These are phyloP conservation scores for Myathropa florea DNA, from an alignment of 2,888 invertebrate genomes.

Conservation along the genomic window DNA sequence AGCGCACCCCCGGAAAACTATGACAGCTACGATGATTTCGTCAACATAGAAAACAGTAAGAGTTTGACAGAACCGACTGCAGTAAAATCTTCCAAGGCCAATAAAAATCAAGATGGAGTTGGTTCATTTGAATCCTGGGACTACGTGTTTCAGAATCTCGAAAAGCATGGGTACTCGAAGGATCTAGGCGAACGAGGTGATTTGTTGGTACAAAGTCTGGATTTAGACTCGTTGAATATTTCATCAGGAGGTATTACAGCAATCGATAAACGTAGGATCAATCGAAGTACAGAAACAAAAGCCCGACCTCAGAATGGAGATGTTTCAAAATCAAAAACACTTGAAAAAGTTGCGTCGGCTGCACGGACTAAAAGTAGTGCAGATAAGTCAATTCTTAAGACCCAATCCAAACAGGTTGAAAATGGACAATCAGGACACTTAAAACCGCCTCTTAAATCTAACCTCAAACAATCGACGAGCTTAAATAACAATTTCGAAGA, in stretches of 20 bases:
- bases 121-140: constrained; percentile 89
- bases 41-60: constrained; percentile 56
- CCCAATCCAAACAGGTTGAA: constrained; percentile 39
- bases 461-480: constrained; percentile 42
- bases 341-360: constrained; percentile 65
- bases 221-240: constrained; percentile 77
- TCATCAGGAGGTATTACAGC: constrained; percentile 33
- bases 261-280: constrained; percentile 71
- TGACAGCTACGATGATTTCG: constrained; percentile 62
- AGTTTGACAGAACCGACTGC: constrained; percentile 34
- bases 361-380: constrained; percentile 34
- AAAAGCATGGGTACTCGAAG: constrained; percentile 86
- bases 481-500: constrained; percentile 56
- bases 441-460: constrained; percentile 50
- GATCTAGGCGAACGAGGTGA: constrained; percentile 86
- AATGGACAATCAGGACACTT: constrained; percentile 49
- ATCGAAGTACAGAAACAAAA: constrained; percentile 69
- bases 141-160: constrained; percentile 89
- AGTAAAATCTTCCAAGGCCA: constrained; percentile 67
- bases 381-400: constrained; percentile 59
- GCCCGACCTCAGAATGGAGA: constrained; percentile 64
- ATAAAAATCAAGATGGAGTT: constrained; percentile 85
- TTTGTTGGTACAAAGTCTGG: constrained; percentile 81
- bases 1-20: constrained; percentile 48
- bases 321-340: constrained; percentile 69